A percentile compares a stretch with the other conserved stretches of the same genome.
These are phyloP conservation scores for Hydriomena furcata DNA, from an alignment of 2,888 invertebrate genomes.

Conservation along the genomic window DNA sequence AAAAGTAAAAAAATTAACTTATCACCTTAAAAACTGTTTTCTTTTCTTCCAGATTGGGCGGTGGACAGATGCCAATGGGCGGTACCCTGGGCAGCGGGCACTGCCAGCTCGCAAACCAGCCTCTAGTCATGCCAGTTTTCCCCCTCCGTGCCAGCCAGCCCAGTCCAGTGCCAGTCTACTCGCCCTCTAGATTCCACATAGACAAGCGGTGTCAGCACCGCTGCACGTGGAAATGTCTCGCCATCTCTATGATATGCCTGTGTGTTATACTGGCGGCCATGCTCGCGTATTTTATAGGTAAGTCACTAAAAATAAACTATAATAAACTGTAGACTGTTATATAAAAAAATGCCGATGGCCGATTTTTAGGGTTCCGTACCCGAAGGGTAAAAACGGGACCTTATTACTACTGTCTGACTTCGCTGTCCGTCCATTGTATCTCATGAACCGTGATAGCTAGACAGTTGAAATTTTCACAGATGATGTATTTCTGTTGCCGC, in stretches of 20 bases:
- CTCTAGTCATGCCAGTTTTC: conserved; percentile 94
- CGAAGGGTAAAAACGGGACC: too few species aligned
- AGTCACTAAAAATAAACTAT: too few species aligned
- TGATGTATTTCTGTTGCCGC: too few species aligned
- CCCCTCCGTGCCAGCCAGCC: conserved; percentile 93
- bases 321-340: too few species aligned
- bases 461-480: too few species aligned
- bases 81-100: conserved; percentile 86
- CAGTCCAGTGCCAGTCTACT: conserved; percentile 89
- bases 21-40: conserved; percentile 23
- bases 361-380: too few species aligned
- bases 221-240: conserved; percentile 98
- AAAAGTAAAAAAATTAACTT: too few species aligned
- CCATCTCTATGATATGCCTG: conserved; percentile 95
- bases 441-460: too few species aligned
- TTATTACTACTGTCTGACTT: too few species aligned
- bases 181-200: conserved; percentile 96
- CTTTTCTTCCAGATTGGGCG: conserved; percentile 73
- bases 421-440: too few species aligned
- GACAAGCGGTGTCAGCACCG: conserved; percentile 96
- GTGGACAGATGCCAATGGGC: conserved; percentile 84
- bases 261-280: conserved; percentile 95
- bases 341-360: too few species aligned
- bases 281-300: conserved; percentile 97
- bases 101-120: conserved; percentile 88